Conservation (phyloP, 1,140 invertebrate genomes). For the Drosophila chauvacae region DNA sequence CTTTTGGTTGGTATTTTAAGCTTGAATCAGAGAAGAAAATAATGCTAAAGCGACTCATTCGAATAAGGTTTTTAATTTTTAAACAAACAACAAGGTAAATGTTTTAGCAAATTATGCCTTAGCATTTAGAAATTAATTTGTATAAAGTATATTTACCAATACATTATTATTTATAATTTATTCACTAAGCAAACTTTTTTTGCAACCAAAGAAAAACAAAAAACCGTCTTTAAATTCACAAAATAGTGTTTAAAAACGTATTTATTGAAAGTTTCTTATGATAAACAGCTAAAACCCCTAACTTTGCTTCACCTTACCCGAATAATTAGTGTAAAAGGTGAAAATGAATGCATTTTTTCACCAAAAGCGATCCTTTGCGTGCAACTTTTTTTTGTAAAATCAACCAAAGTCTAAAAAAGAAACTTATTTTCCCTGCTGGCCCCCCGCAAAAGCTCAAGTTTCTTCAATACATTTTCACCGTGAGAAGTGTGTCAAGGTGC, state of each 20-base stretch:
- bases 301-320: too few species aligned
- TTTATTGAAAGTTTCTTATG: background rate
- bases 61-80: background rate
- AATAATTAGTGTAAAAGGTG: background rate
- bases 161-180: background rate
- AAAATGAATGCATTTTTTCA: background rate
- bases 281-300: background rate
- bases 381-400: slow-evolving; percentile 2
- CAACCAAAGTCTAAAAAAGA: slow-evolving; percentile 1
- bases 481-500: slow-evolving; percentile 42
- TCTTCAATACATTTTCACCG: slow-evolving; percentile 7
- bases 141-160: background rate
- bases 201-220: background rate
- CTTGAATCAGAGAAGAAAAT: background rate
- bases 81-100: too few species aligned
- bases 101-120: too few species aligned
- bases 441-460: slow-evolving; percentile 9
- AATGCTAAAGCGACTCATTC: background rate
- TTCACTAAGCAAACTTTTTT: background rate
- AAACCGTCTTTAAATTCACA: background rate
- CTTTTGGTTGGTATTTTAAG: background rate
- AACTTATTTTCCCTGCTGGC: slow-evolving; percentile 3
- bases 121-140: too few species aligned
- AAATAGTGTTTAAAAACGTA: background rate
- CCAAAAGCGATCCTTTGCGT: too few species aligned